Evolutionary conservation across 2,797 vertebrate species (phyloP).

Genomic region (Pantherophis vulpinus): DNA sequence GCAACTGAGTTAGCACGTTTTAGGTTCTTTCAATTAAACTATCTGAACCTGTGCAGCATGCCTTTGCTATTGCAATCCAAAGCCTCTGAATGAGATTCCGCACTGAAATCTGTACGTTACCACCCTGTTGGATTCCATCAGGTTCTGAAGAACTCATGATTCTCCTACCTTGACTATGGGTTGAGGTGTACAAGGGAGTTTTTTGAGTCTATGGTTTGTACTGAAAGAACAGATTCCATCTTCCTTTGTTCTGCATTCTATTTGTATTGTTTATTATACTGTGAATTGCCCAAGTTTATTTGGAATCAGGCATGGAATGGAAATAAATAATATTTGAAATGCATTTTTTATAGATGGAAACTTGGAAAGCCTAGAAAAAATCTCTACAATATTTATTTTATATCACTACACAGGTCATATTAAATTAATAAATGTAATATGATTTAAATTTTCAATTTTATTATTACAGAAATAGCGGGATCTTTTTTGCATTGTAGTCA

Average conservation of each 20-base stretch:
- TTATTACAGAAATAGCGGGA: neutral
- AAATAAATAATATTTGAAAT: neutral
- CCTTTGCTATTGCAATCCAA: neutral
- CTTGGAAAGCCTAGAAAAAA: neutral
- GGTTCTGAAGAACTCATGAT: neutral
- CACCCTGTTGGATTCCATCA: neutral
- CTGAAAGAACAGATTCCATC: neutral
- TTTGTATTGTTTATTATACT: neutral
- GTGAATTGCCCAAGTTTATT: neutral
- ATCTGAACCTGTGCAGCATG: neutral
- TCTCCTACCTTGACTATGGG: neutral
- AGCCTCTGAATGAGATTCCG: neutral
- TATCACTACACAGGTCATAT: neutral
- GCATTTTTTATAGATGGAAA: neutral
- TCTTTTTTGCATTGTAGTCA: neutral
- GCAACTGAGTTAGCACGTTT: neutral
- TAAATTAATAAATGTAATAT: neutral
- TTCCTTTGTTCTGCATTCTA: neutral
- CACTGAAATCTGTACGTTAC: neutral
- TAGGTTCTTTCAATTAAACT: neutral
- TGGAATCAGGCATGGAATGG: neutral
- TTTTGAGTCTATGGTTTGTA: neutral
- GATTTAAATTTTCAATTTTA: neutral
- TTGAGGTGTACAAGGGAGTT: neutral
- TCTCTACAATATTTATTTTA: neutral